A percentile compares a stretch with the other conserved stretches of the same genome.
phyloP scores from a whole-genome alignment of 1,140 invertebrate genomes.

The Arion vulgaris region DNA sequence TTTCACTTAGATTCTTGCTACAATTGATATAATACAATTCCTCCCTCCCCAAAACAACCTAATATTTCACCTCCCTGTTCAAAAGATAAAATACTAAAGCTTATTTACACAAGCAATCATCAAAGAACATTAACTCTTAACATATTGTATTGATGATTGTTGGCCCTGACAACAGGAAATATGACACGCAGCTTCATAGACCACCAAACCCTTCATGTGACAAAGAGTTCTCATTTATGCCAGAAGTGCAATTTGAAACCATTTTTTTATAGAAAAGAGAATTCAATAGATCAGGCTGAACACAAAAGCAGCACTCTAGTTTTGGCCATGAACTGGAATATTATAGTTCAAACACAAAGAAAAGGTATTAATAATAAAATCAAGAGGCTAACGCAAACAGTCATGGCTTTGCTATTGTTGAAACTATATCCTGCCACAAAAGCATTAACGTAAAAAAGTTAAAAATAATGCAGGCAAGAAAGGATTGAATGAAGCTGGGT shows the following conservation, averaged over 20 bases:
- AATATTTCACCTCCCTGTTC: too few species aligned
- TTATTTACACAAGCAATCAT: background rate
- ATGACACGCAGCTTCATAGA: background rate
- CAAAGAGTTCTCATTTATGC: background rate
- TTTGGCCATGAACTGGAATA: background rate
- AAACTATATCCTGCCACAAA: background rate
- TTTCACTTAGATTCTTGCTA: background rate
- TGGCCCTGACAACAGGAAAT: background rate
- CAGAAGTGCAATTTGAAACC: too few species aligned
- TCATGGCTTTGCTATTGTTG: background rate
- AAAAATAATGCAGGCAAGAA: background rate
- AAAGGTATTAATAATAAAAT: background rate
- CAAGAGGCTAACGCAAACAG: background rate
- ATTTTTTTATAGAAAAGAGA: too few species aligned
- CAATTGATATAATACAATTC: background rate
- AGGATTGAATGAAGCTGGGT: background rate
- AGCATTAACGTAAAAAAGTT: background rate
- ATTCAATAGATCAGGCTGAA: background rate
- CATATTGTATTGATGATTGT: background rate
- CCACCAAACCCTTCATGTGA: background rate
- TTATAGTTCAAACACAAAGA: background rate
- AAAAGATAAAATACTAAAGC: background rate
- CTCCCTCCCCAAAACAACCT: background rate
- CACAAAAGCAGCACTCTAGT: background rate
- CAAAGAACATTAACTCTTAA: background rate